phyloP scores from a whole-genome alignment of 2,113 vertebrate species.

The Geococcyx californianus region DNA sequence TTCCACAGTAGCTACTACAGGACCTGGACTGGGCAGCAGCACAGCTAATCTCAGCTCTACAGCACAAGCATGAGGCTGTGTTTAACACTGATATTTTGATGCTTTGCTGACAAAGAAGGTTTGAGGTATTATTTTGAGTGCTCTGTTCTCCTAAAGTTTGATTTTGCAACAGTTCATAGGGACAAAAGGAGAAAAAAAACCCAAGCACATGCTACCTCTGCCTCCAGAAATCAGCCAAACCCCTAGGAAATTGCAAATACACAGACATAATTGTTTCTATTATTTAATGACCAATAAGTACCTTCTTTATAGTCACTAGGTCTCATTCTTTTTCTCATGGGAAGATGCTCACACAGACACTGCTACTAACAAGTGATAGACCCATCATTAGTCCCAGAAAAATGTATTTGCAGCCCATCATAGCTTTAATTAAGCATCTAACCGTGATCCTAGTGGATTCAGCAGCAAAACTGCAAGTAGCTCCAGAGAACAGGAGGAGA shows the following conservation, averaged over 20 bases:
- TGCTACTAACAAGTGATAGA: background rate
- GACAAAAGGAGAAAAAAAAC: background rate
- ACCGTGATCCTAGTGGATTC: background rate
- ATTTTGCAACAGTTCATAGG: background rate
- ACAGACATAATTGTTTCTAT: background rate
- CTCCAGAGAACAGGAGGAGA: background rate
- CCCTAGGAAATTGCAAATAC: background rate
- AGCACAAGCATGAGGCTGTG: background rate
- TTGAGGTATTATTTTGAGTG: background rate
- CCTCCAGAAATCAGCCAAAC: background rate
- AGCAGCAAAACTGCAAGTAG: background rate
- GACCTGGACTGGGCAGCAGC: background rate
- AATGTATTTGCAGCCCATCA: background rate
- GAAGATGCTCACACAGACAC: background rate
- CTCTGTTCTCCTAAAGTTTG: background rate
- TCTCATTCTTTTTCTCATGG: background rate
- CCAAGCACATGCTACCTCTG: background rate
- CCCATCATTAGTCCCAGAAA: slow-evolving; percentile 1
- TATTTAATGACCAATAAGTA: background rate
- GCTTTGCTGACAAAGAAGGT: background rate
- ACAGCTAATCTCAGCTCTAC: background rate
- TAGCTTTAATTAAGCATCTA: slow-evolving; percentile 22
- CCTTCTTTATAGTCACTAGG: background rate
- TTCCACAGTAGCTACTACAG: background rate
- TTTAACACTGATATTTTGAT: background rate